Conservation (phyloP, 2,113 vertebrate genomes). For the Tauraco erythrolophus region DNA sequence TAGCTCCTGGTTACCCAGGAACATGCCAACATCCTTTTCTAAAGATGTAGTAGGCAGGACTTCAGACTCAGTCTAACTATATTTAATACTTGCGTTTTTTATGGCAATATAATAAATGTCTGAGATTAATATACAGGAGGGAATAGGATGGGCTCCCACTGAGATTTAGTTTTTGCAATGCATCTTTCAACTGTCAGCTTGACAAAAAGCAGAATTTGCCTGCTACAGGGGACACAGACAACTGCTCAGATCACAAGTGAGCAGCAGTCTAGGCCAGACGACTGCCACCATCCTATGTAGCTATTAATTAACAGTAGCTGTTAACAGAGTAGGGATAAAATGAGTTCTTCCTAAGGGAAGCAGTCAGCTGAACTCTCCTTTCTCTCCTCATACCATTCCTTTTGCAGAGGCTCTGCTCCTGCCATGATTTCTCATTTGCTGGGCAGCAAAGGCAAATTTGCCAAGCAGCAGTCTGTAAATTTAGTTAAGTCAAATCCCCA, state of each 20-base stretch:
- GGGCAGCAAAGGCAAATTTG: background rate
- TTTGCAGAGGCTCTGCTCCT: background rate
- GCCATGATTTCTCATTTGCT: fast-evolving
- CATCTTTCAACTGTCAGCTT: background rate
- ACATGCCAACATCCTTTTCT: background rate
- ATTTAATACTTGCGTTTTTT: background rate
- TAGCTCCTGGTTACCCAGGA: background rate
- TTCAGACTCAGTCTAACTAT: background rate
- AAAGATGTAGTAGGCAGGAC: background rate
- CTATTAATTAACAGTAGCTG: background rate
- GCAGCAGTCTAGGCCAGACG: background rate
- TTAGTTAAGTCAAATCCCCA: background rate
- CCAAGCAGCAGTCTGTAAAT: background rate
- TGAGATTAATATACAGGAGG: background rate
- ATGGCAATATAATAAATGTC: background rate
- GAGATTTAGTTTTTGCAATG: background rate
- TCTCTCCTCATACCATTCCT: background rate
- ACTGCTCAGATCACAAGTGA: fast-evolving
- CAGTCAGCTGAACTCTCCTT: background rate
- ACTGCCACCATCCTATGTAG: background rate
- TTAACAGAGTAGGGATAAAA: background rate
- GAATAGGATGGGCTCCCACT: fast-evolving
- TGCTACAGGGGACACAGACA: background rate
- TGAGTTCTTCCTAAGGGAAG: background rate
- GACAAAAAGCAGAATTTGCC: background rate